Base-by-base conservation (phyloP, 2,888 invertebrate species). In the Osmoderma eremita region DNA sequence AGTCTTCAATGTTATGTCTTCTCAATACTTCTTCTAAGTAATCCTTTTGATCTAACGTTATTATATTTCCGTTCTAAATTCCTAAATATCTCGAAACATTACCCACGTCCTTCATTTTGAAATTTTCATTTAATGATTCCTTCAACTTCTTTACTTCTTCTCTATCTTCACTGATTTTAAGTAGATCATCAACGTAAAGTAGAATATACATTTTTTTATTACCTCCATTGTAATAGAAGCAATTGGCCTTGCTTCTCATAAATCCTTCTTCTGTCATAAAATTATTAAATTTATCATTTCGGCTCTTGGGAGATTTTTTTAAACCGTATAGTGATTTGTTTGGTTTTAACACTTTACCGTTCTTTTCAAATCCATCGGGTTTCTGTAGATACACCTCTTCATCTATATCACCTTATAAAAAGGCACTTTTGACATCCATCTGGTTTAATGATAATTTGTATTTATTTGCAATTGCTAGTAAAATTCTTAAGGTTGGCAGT, bases 71-170 rank as follows among this genome's bases (percentile, higher is more conserved):
- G 10, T 64, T 42, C 13, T 63, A 22, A n/a, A 64, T 53, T 24
- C 64, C 64, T 13, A 63, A 50, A 63, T 38, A 51, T 17, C 41
- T 39, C n/a, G 18, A 18, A n/a, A 39, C 39, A 12, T 45, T 17
- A 15, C 38, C 49, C 38, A 63, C 20, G 22, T 63, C 39, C 22
- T 63, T 63, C 51, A 41, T 50, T 39, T 63, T 17, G 30, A 63
- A 51, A 51, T 30, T 41, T 5, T 51, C 13, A 63, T 50, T 51
- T 39, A 63, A 20, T 13, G 1, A 38, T 53, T 10, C 17, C 36
- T 53, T 53, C 10, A n/a, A 17, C 15, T 18, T 38, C 1, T 38
- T 18, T 38, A 53, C 17, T 53, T 53, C 53, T 36, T 36, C 1
- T 36, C 17, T 8, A 53, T 38, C 38, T n/a, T n/a, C n/a, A n/a